phyloP scores from a whole-genome alignment of 1,140 invertebrate genomes.

The Wasmannia auropunctata region DNA sequence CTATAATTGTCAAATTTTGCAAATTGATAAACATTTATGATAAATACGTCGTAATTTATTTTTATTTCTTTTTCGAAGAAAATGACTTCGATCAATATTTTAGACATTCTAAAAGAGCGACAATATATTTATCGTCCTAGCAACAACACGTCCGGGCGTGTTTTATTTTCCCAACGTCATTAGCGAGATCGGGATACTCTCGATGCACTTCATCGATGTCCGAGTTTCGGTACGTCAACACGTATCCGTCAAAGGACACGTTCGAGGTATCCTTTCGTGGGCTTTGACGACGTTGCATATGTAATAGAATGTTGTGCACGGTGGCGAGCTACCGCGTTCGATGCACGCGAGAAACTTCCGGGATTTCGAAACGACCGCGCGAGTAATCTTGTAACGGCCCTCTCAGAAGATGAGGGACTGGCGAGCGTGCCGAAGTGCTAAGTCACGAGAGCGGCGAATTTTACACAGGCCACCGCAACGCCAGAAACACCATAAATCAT shows the following conservation, averaged over 20 bases:
- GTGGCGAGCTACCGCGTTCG: neutral
- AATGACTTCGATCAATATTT: neutral
- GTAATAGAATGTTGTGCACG: constrained; percentile 18
- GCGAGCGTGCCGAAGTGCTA: constrained; percentile 26
- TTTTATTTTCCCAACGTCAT: neutral
- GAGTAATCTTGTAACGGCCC: constrained; percentile 41
- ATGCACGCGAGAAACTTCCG: constrained; percentile 23
- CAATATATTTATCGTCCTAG: no score
- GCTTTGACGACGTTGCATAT: constrained; percentile 5
- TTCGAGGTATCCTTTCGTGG: neutral
- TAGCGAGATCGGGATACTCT: constrained; percentile 1
- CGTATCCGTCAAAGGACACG: constrained; percentile 9
- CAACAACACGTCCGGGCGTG: neutral
- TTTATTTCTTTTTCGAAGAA: neutral
- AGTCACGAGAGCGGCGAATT: constrained; percentile 42
- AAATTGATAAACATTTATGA: neutral
- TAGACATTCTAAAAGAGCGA: neutral
- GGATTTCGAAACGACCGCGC: constrained; percentile 28
- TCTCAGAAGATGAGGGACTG: constrained; percentile 25
- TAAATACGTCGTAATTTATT: neutral
- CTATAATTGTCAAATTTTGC: neutral
- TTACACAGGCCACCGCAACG: constrained; percentile 22
- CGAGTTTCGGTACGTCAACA: constrained; percentile 19
- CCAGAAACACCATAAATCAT: constrained; percentile 50
- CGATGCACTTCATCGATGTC: neutral